Evolutionary conservation across 2,797 vertebrate species (phyloP).

Genomic region (Acropternis orthonyx): DNA sequence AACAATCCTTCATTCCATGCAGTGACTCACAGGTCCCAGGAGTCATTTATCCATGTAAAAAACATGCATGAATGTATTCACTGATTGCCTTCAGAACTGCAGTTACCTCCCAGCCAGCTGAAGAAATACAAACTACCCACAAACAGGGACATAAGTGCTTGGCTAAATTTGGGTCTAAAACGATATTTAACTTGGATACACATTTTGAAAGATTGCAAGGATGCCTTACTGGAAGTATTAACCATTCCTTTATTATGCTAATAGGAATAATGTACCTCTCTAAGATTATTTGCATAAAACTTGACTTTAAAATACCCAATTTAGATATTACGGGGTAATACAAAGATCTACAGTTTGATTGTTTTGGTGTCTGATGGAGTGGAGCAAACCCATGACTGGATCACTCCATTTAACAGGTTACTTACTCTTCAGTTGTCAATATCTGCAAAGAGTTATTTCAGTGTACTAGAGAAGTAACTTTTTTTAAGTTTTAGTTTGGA

Average conservation of each 20-base stretch:
- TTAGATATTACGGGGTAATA: background rate
- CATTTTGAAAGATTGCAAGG: background rate
- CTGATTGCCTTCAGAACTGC: background rate
- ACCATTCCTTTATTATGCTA: background rate
- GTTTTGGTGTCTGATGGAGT: background rate
- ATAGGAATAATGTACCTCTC: constrained; percentile 66
- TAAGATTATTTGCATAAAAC: constrained; percentile 25
- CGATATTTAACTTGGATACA: background rate
- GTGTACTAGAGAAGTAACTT: background rate
- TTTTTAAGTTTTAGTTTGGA: background rate
- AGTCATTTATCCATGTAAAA: background rate
- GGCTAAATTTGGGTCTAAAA: background rate
- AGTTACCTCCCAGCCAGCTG: background rate
- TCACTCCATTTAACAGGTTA: background rate
- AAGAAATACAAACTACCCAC: background rate
- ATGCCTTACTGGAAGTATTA: background rate
- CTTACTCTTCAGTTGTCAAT: background rate
- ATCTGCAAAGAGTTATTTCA: background rate
- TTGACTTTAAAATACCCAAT: background rate
- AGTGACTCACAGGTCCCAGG: background rate
- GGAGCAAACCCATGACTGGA: background rate
- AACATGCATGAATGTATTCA: background rate
- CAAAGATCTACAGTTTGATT: background rate
- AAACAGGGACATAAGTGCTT: background rate
- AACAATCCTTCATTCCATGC: constrained; percentile 33